phyloP scores from a whole-genome alignment of 2,888 invertebrate species.

The Andrena camellia region DNA sequence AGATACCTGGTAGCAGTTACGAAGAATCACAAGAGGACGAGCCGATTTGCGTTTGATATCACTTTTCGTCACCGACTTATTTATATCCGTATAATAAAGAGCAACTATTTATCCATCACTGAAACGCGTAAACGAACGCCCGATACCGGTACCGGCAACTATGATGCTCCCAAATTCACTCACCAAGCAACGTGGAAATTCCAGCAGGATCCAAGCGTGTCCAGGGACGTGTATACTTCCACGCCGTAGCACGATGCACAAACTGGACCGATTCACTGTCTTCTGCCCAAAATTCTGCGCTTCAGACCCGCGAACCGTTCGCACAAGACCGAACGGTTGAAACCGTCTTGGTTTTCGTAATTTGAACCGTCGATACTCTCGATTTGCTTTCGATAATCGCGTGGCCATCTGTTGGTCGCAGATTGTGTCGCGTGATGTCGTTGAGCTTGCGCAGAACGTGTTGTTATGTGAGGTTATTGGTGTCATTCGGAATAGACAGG shows the following conservation, averaged over 20 bases:
- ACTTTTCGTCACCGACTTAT: conserved; percentile 19
- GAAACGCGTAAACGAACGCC: conserved; percentile 1
- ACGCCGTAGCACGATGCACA: neutral
- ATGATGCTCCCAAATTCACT: neutral
- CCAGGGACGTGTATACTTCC: neutral
- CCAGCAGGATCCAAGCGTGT: too few relatives aligned
- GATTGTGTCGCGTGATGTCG: conserved; percentile 28
- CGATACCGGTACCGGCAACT: neutral
- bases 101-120: conserved; percentile 19
- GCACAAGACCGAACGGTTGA: neutral
- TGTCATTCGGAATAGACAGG: conserved; percentile 40
- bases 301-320: neutral
- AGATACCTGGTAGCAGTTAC: conserved; percentile 78
- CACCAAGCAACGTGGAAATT: neutral
- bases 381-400: conserved; percentile 41
- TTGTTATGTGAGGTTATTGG: conserved; percentile 12
- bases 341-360: conserved; percentile 1
- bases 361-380: conserved; percentile 43
- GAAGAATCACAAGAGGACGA: conserved; percentile 71
- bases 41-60: conserved; percentile 53
- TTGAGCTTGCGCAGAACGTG: conserved; percentile 37
- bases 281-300: neutral
- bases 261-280: neutral
- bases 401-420: conserved; percentile 14
- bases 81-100: conserved; percentile 49